Base-by-base conservation (phyloP, 2,888 invertebrate species). In the Aphidoletes aphidimyza region DNA sequence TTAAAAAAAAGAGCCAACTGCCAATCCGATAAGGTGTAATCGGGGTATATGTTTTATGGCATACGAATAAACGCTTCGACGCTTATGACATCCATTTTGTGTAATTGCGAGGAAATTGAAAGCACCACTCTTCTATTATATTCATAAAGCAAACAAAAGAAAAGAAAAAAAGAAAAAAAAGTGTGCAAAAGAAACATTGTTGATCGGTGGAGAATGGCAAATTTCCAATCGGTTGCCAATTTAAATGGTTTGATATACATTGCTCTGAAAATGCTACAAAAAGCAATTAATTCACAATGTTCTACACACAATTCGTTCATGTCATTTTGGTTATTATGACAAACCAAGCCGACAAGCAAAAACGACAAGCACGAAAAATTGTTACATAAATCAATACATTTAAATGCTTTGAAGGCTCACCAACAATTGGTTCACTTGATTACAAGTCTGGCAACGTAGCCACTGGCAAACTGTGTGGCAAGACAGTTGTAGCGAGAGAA, bases 91-190 rank as follows among this genome's bases (percentile, higher is more conserved):
- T 30, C 34, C 69, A 69, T 69, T 69, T 30, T 9, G 30, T n/a
- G 30, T 69, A 69, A 69, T 69, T 69, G 69, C 17, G 30, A 69
- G 69, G 69, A 69, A 69, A 69, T 69, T 69, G 69, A 30, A 69
- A 69, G 30, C 69, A 69, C 26, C n/a, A n/a, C n/a, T n/a, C 30
- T 69, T 69, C 34, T 69, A 19, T 69, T 30, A 69, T 34, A 69
- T 26, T 69, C 54, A 54, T 54, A 22, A 54, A n/a, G n/a, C 47
- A 47, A 47, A 47, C 8, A 47, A 17, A 14, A 11, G 47, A 14
- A 6, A 54, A 22, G 54, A 54, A 54, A 54, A 54, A n/a, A n/a
- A n/a, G n/a, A n/a, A n/a, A n/a, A n/a, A n/a, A n/a, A n/a, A n/a
- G n/a, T n/a, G n/a, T n/a, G n/a, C n/a, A n/a, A n/a, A n/a, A n/a